These are phyloP conservation scores for Gambelia wislizenii DNA, from an alignment of 2,797 vertebrate genomes.

Conservation along the genomic window DNA sequence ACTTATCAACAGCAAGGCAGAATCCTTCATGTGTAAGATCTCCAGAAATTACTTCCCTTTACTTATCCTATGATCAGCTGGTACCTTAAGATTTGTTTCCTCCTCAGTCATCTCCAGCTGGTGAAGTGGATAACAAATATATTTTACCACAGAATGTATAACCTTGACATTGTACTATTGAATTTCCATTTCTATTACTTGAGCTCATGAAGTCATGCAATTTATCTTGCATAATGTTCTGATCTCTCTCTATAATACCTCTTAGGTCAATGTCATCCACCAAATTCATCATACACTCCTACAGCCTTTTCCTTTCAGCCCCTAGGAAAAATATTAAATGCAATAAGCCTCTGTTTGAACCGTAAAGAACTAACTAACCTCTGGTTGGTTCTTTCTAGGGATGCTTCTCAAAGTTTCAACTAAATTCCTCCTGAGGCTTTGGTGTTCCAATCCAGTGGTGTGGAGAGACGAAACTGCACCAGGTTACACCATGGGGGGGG, in stretches of 20 bases:
- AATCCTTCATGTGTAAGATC: background rate
- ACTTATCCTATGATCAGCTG: background rate
- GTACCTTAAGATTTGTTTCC: background rate
- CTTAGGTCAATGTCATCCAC: background rate
- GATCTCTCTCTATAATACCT: background rate
- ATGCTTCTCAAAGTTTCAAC: background rate
- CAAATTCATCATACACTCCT: conserved; percentile 1
- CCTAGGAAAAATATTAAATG: background rate
- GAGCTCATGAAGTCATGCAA: conserved; percentile 1
- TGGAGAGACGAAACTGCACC: no score
- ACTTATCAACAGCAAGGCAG: background rate
- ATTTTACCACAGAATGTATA: background rate
- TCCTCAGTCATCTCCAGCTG: background rate
- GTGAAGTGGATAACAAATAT: background rate
- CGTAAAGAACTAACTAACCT: no score
- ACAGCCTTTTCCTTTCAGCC: background rate
- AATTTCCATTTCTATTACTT: conserved; percentile 6
- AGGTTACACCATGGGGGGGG: no score
- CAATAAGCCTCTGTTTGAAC: background rate
- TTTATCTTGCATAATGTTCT: background rate
- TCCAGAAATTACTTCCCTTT: background rate
- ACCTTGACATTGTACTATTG: conserved; percentile 6
- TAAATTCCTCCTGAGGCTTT: background rate
- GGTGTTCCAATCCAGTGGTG: no score
- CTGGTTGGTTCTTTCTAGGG: background rate